phyloP scores from a whole-genome alignment of 2,113 vertebrate genomes.

The Elgaria multicarinata region DNA sequence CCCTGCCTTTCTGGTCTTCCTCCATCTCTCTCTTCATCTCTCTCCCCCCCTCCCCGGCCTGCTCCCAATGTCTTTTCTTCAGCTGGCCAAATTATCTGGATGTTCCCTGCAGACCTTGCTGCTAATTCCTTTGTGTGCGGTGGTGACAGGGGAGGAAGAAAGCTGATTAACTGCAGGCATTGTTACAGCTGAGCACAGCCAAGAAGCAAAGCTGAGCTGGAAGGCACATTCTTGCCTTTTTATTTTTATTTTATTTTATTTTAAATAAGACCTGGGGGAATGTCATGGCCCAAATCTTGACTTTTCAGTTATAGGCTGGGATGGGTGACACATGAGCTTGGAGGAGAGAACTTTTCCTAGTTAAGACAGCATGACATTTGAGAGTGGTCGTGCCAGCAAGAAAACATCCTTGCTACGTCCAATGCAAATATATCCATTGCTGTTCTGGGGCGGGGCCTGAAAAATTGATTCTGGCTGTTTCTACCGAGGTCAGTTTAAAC shows the following conservation, averaged over 20 bases:
- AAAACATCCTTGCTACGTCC: not conserved
- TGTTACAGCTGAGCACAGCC: conserved; percentile 21
- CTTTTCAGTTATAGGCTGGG: conserved; percentile 46
- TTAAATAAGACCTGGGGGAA: conserved; percentile 62
- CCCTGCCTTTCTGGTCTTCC: conserved; percentile 32
- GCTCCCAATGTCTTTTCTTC: conserved; percentile 57
- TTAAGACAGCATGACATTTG: not conserved
- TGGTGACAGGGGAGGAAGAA: conserved; percentile 70
- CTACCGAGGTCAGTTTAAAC: not conserved
- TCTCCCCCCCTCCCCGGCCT: not conserved
- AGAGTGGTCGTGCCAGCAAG: not conserved
- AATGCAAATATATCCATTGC: not conserved
- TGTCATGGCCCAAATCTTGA: conserved; percentile 55
- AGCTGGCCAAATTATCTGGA: conserved; percentile 71
- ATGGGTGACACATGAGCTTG: not conserved
- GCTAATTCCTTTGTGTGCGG: conserved; percentile 74
- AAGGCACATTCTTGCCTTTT: not conserved
- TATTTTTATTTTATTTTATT: too few species aligned
- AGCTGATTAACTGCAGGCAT: conserved; percentile 73
- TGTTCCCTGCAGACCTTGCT: conserved; percentile 68
- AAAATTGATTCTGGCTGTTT: not conserved
- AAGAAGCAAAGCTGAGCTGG: conserved; percentile 54
- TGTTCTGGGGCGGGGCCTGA: not conserved
- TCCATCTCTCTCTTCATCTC: not conserved
- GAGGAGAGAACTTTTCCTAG: not conserved